Evolutionary conservation across 2,113 vertebrate genomes (phyloP), one percentile per base, ranked within the genome.

Genomic region (Axis porcinus): DNA sequence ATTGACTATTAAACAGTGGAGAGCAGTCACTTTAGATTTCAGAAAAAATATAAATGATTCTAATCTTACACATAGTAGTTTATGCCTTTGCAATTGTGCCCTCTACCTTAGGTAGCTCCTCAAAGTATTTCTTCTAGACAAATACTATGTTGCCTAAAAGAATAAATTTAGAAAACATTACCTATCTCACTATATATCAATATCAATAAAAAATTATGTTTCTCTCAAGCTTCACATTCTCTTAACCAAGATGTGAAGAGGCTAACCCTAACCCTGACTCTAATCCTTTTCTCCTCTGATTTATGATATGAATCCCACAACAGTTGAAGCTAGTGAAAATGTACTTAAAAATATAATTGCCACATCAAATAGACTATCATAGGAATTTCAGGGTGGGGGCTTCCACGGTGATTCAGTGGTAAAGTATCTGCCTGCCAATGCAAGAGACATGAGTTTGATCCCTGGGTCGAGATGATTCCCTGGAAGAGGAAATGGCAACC

Each of bases 311-410:
- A 76, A 97, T 79, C 36, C 36, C 81, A 91, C 47, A 98, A 91
- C 17, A 78, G 70, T 10, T 87, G 40, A 98, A 98, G n/a, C 83
- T 92, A 50, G 14, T 19, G 47, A 86, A 90, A 67, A 74, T 28
- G 43, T 87, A 25, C 94, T 87, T 86, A 28, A 94, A 96, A 85
- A 4, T 86, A 40, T 36, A 95, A 93, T 90, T 87, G 96, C 21
- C 33, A 94, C n/a, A 89, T 78, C 92, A 94, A 62, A 94, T 60
- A 33, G 54, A 92, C 64, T 83, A 74, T 40, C 28, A 57, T 14
- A 58, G 86, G 74, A 94, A 94, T 96, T 95, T 91, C 70, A 97
- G 93, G 79, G 40, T 76, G 40, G 70, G 40, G 70, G 40, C 6
- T 27, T 43, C 40, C 70, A 25, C 27, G 12, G 23, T 4, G 43